phyloP scores from a whole-genome alignment of 2,797 vertebrate species.

The Cyclura pinguis region DNA sequence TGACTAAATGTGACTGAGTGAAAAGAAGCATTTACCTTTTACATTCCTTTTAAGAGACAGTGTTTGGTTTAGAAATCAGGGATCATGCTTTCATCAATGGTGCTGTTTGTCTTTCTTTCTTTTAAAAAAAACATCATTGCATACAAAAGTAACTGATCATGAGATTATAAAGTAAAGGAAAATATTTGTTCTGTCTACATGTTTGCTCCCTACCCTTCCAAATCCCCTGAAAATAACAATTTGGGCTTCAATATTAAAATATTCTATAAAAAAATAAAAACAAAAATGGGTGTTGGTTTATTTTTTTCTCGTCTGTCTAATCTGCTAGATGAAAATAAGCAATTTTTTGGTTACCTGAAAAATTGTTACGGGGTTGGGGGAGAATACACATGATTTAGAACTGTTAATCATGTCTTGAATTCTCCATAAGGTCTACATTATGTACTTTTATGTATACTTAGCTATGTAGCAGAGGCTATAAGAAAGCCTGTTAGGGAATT shows the following conservation, averaged over 20 bases:
- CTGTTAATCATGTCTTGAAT: constrained; percentile 11
- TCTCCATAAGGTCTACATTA: neutral
- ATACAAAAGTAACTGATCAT: constrained; percentile 81
- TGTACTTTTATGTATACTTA: no score
- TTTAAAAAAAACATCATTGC: constrained; percentile 73
- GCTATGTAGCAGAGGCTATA: no score
- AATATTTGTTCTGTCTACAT: constrained; percentile 76
- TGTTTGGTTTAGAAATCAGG: constrained; percentile 89
- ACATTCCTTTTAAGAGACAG: constrained; percentile 76
- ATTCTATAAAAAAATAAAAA: constrained; percentile 83
- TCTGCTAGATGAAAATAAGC: constrained; percentile 42
- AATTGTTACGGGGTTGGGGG: constrained; percentile 27
- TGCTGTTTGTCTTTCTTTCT: constrained; percentile 82
- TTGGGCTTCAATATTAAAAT: constrained; percentile 83
- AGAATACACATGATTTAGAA: constrained; percentile 26
- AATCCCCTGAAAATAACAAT: constrained; percentile 75
- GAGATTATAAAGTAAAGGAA: constrained; percentile 81
- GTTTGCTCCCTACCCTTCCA: constrained; percentile 72
- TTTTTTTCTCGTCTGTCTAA: constrained; percentile 65
- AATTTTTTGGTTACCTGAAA: constrained; percentile 38
- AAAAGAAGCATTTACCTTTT: constrained; percentile 73
- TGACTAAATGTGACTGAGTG: constrained; percentile 76
- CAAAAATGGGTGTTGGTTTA: constrained; percentile 74
- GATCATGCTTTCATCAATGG: constrained; percentile 88
- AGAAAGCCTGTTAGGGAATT: no score